phyloP scores from a whole-genome alignment of 2,113 vertebrate genomes.

The Xenotilapia caudafasciata region DNA sequence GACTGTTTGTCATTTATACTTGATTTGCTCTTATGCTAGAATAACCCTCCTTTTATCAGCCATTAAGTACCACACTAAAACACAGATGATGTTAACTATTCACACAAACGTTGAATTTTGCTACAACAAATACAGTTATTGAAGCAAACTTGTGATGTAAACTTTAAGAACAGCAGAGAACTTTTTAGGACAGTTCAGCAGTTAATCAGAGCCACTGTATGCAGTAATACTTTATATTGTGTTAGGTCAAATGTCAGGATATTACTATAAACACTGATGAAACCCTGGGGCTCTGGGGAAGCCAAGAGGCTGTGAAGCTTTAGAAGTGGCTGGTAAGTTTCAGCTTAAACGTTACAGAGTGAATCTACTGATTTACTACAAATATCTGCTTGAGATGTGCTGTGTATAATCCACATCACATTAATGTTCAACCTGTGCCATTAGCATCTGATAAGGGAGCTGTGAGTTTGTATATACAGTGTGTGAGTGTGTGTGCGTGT shows the following conservation, averaged over 20 bases:
- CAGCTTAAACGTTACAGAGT: background rate
- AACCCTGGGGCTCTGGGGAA: background rate
- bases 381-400: background rate
- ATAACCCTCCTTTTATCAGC: background rate
- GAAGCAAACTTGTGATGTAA: background rate
- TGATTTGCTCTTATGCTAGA: background rate
- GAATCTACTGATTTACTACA: background rate
- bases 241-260: background rate
- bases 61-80: background rate
- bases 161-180: background rate
- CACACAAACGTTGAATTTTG: background rate
- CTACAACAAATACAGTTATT: background rate
- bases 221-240: background rate
- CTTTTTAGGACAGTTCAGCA: background rate
- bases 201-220: background rate
- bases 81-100: background rate
- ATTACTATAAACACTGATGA: background rate
- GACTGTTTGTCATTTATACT: background rate
- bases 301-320: background rate
- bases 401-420: constrained; percentile 49
- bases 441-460: constrained; percentile 14
- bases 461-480: background rate
- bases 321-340: background rate
- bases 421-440: constrained; percentile 28
- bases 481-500: background rate